phyloP scores from a whole-genome alignment of 1,140 invertebrate genomes.

The Ruditapes philippinarum region DNA sequence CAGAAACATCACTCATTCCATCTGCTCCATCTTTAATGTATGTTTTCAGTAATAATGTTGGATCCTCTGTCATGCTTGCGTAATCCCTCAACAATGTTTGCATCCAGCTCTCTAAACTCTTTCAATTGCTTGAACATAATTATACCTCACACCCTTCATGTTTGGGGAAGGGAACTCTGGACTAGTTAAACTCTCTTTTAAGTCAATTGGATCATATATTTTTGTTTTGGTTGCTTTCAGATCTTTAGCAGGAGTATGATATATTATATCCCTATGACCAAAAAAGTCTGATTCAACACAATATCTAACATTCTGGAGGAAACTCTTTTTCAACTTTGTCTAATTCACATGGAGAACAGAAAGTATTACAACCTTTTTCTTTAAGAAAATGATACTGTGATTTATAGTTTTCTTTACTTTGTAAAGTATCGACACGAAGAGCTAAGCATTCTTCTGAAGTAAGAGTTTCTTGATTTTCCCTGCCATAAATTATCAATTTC shows the following conservation, averaged over 20 bases:
- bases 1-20: neutral
- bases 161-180: neutral
- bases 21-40: neutral
- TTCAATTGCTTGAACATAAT: neutral
- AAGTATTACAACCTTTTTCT: neutral
- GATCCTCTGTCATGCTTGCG: neutral
- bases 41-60: neutral
- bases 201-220: neutral
- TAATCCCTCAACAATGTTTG: neutral
- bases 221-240: neutral
- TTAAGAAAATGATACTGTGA: neutral
- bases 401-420: constrained; percentile 2
- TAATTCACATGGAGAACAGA: neutral
- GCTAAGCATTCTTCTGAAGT: neutral
- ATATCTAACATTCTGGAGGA: neutral
- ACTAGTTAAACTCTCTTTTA: neutral
- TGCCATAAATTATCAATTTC: neutral
- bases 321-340: neutral
- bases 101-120: neutral
- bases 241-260: neutral
- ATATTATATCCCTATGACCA: neutral
- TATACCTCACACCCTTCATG: neutral
- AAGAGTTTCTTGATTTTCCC: too few species aligned
- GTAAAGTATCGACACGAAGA: neutral
- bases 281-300: neutral